Base-by-base conservation (phyloP, 1,140 invertebrate genomes). In the Paraescarpia echinospica region DNA sequence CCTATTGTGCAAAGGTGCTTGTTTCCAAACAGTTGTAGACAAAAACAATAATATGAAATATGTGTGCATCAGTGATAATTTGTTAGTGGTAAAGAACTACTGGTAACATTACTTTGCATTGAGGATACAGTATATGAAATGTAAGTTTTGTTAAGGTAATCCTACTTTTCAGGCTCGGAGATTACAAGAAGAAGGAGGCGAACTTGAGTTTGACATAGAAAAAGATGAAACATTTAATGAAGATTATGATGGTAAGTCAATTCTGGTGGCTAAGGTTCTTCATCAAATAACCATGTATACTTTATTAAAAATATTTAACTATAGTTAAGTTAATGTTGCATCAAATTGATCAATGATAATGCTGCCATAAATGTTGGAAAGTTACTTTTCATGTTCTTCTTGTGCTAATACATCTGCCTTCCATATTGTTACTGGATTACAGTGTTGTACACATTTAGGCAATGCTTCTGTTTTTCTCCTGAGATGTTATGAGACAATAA, bases 151-250 rank as follows among this genome's bases (percentile, higher is more conserved):
- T 51, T 9, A 77, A 77, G 59, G 59, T 77, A 77, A 77, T 77
- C 59, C 14, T 77, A 77, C 22, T 77, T 77, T 77, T 12, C 59
- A 77, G 59, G 59, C 59, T 4, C 59, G 2, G 59, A 77, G 59
- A 77, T 77, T 77, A 77, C 59, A 77, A 77, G 59, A 77, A 77
- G 59, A 22, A 22, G 59, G 59, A 2, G 22, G 8, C 2, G 12
- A 77, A 77, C 59, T 77, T 77, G 59, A 77, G 8, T 77, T 77
- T 77, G 59, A 77, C 8, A 77, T 77, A 27, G 59, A 77, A 77
- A 77, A 77, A 77, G 59, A 77, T 77, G 59, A 77, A 77, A 77
- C 59, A 77, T 77, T 77, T 77, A 77, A 77, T 77, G 59, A 18
- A 77, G 59, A 77, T 77, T 18, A 12, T 4, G 59, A 77, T 77